Percentiles rank a stretch among this genome's conserved stretches.
Conservation (phyloP, 2,797 vertebrate species). For the Notoglanidium macrostoma region DNA sequence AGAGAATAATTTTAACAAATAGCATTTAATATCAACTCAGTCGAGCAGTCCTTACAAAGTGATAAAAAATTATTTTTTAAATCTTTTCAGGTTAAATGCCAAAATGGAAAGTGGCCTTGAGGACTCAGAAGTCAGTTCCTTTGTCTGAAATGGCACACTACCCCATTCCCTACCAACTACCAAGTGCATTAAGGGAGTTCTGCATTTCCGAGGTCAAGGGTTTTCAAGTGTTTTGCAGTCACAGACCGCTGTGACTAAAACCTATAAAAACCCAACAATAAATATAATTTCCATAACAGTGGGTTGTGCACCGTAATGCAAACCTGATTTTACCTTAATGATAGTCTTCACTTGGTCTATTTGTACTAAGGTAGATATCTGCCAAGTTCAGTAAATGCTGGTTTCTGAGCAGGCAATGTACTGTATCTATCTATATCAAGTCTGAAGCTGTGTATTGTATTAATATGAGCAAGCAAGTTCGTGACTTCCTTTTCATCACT, state of each 20-base stretch:
- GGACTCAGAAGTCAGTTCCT: not conserved
- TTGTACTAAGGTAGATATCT: too few relatives aligned
- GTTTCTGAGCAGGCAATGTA: not conserved
- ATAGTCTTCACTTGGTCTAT: not conserved
- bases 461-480: not conserved
- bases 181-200: not conserved
- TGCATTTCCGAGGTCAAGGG: not conserved
- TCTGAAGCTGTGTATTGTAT: not conserved
- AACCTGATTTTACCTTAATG: not conserved
- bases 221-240: not conserved
- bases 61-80: not conserved
- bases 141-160: not conserved
- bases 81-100: not conserved
- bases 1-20: not conserved
- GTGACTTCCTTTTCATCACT: constrained; percentile 36
- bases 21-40: not conserved
- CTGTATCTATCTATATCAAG: not conserved
- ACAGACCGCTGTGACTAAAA: not conserved
- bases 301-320: not conserved
- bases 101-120: not conserved
- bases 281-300: not conserved
- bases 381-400: not conserved
- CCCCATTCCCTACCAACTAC: not conserved
- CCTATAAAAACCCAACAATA: not conserved
- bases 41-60: not conserved